Evolutionary conservation across 2,888 invertebrate species (phyloP), one percentile per base, ranked within the genome.

Genomic region (Pecten maximus): DNA sequence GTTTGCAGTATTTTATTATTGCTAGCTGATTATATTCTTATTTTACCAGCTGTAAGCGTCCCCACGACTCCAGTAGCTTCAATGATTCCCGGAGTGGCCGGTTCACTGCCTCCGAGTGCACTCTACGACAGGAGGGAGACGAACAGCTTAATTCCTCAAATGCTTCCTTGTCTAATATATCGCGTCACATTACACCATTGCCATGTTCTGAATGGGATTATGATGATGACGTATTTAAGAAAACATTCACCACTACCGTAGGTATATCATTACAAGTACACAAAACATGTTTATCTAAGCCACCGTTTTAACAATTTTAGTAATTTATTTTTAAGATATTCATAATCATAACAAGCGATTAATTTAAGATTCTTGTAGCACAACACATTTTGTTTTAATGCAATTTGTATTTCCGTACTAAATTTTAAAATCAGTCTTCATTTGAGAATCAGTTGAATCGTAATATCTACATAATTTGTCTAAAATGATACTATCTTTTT

Each of bases 161-260:
- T 35, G 15, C 35, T 2, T 23, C 8, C 1, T 10, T 74, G 15
- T 74, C 28, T 28, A 74, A 74, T 74, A 10, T 3, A 0, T 74
- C 74, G 12, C 6, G 10, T 1, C 35, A 6, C 15, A 35, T 15
- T 8, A 10, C 6, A 8, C 10, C 6, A 28, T 15, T 74, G 28
- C 28, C 74, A 10, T 94, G 94, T 87, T 74, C 86, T 0, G 93
- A 93, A 23, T 94, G 94, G 94, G 94, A 94, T 0, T 94, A 94
- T 50, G 94, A 94, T 87, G 91, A 90, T 86, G 89, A 91, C 35
- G 92, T 93, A 0, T 94, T 94, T 74, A 87, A 89, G n/a, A 87
- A 91, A 39, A 94, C 94, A 0, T 93, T 93, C 44, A 92, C 93
- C 2, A 74, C 74, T 12, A 74, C 74, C 4, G 74, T 74, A 74